Evolutionary conservation across 2,113 vertebrate species (phyloP).

Genomic region (Mus pahari): DNA sequence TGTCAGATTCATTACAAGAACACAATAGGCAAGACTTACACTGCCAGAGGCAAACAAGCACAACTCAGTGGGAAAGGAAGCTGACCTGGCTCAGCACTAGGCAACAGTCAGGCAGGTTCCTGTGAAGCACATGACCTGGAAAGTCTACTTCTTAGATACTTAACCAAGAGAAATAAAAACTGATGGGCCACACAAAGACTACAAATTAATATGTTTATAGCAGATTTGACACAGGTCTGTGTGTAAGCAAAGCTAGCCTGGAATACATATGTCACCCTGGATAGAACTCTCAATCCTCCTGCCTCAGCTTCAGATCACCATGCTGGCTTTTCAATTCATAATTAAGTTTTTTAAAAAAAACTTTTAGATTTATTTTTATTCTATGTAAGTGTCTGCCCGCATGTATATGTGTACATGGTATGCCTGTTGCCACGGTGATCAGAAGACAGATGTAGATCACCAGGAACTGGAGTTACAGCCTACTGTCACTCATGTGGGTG

Average conservation of each 20-base stretch:
- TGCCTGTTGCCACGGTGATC: background rate
- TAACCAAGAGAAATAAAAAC: slow-evolving; percentile 43
- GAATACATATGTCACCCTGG: background rate
- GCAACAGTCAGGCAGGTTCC: background rate
- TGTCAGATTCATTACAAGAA: background rate
- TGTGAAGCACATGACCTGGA: background rate
- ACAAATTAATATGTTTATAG: background rate
- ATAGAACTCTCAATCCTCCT: background rate
- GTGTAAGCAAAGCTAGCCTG: background rate
- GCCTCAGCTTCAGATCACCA: background rate
- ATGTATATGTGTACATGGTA: background rate
- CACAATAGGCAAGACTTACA: background rate
- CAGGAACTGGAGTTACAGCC: background rate
- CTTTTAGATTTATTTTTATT: background rate
- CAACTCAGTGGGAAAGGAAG: background rate
- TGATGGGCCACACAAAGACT: background rate
- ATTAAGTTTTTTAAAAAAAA: background rate
- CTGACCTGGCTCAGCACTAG: background rate
- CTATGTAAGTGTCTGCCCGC: background rate
- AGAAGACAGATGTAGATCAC: background rate
- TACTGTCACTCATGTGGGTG: background rate
- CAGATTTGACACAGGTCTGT: background rate
- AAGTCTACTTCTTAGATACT: background rate
- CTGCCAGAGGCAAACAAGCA: background rate
- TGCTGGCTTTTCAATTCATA: background rate